Base-by-base conservation (phyloP, 1,140 invertebrate genomes). In the Pinna nobilis region DNA sequence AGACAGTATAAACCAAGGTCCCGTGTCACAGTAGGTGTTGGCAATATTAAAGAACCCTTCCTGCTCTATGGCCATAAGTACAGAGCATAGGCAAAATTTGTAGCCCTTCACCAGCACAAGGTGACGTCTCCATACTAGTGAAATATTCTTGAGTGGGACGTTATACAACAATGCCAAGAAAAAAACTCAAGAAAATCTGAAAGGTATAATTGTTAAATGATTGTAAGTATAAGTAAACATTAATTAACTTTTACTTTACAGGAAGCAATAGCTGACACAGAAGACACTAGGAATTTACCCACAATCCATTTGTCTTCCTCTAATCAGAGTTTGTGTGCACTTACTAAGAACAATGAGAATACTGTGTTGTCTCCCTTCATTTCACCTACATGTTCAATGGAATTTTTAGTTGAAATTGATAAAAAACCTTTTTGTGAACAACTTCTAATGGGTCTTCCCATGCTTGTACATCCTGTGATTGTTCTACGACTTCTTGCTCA, bases 401-500 rank as follows among this genome's bases (percentile, higher is more conserved):
- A 85, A 50, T 84, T 79, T 33, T 67, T 87, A 6, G 76, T 76
- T 9, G 72, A 82, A 6, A 69, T 82, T 6, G 69, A 82, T 55
- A 73, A 77, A 1, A 82, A 79, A 64, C 76, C 85, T 1, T 83
- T 89, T 53, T 53, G 82, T n/a, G 88, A 89, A 60, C 84, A 86
- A 63, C 70, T 88, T 0, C 77, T 88, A 23, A 79, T 84, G 50
- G 83, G 84, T n/a, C 67, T 92, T 49, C 91, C 92, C 1, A 87
- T 90, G 66, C 84, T 92, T 18, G 86, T 93, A 33, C 91, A 91
- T 79, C 92, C 92, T 0, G 84, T 93, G 5, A 92, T 93, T 18
- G 86, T 93, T 11, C 81, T 93, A 15, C 86, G 92, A 11, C 86
- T 93, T 4, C 86, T 93, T 25, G 89, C 92, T 53, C 92, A 93